phyloP scores from a whole-genome alignment of 2,797 vertebrate species.

The Rhinella marina region DNA sequence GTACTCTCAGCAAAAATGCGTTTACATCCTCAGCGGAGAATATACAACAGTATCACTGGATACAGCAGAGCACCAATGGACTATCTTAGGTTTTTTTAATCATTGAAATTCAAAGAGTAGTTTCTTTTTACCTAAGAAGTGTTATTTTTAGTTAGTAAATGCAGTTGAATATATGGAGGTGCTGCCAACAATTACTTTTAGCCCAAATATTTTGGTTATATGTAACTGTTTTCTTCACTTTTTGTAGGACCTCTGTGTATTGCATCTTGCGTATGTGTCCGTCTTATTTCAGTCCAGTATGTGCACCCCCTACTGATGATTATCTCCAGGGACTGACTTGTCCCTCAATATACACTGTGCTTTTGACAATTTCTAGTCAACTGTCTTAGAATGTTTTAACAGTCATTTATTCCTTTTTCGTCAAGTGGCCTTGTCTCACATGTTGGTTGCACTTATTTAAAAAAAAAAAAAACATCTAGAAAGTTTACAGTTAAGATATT shows the following conservation, averaged over 20 bases:
- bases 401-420: not conserved
- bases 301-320: not conserved
- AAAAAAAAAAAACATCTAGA: not conserved
- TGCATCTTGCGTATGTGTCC: not conserved
- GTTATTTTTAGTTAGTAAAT: conserved; percentile 20
- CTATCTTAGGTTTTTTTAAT: not conserved
- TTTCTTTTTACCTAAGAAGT: not conserved
- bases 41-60: conserved; percentile 4
- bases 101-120: conserved; percentile 6
- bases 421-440: not conserved
- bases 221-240: not conserved
- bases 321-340: not conserved
- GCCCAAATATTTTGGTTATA: not conserved
- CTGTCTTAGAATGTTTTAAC: not conserved
- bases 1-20: not conserved
- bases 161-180: not conserved
- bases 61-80: conserved; percentile 14
- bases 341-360: not conserved
- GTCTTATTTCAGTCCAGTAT: not conserved
- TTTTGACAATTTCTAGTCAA: not conserved
- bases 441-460: not conserved
- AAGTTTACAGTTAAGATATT: not conserved
- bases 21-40: conserved; percentile 17
- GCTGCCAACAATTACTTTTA: not conserved
- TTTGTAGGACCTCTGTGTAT: not conserved